A percentile compares a stretch with the other conserved stretches of the same genome.
Conservation (phyloP, 2,797 vertebrate genomes). For the Cyclopterus lumpus region DNA sequence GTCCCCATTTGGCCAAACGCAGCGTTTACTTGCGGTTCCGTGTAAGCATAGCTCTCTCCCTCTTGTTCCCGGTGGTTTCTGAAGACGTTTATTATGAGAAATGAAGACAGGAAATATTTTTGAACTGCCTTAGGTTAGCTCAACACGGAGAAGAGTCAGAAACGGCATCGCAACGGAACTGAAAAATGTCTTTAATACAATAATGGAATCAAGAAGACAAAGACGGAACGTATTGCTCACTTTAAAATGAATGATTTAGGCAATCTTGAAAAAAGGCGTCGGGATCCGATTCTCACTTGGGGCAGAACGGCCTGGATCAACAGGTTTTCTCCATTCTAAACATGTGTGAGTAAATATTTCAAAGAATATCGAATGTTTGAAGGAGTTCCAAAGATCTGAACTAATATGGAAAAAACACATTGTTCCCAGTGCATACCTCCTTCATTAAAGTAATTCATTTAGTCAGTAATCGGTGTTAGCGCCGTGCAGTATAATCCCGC, state of each 20-base stretch:
- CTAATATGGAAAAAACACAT: slow-evolving; percentile 31
- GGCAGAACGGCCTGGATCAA: slow-evolving; percentile 25
- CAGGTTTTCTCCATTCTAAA: slow-evolving; percentile 23
- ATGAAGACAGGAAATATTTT: slow-evolving; percentile 81
- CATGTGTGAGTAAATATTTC: slow-evolving; percentile 12
- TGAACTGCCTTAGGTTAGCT: slow-evolving; percentile 66
- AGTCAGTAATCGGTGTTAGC: slow-evolving; percentile 54
- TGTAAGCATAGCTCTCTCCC: slow-evolving; percentile 53
- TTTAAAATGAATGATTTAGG: slow-evolving; percentile 50
- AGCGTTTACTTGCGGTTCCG: slow-evolving; percentile 66
- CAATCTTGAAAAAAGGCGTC: slow-evolving; percentile 32
- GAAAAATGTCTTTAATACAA: slow-evolving; percentile 64
- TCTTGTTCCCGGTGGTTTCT: slow-evolving; percentile 70
- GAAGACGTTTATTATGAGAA: slow-evolving; percentile 74
- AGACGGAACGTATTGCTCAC: slow-evolving; percentile 30
- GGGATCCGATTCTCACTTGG: slow-evolving; percentile 24
- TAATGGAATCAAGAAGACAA: slow-evolving; percentile 52
- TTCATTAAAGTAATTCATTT: slow-evolving; percentile 50
- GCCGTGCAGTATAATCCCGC: slow-evolving; percentile 13
- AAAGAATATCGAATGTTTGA: slow-evolving; percentile 30
- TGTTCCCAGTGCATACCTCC: slow-evolving; percentile 16
- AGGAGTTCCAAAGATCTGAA: slow-evolving; percentile 37
- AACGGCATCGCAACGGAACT: slow-evolving; percentile 44
- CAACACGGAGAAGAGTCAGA: slow-evolving; percentile 55
- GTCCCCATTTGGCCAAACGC: slow-evolving; percentile 68